A percentile compares a stretch with the other conserved stretches of the same genome.
phyloP scores from a whole-genome alignment of 37 sponge, comb jelly and placozoan genomes.

The Halisarca cf. caerulea region DNA sequence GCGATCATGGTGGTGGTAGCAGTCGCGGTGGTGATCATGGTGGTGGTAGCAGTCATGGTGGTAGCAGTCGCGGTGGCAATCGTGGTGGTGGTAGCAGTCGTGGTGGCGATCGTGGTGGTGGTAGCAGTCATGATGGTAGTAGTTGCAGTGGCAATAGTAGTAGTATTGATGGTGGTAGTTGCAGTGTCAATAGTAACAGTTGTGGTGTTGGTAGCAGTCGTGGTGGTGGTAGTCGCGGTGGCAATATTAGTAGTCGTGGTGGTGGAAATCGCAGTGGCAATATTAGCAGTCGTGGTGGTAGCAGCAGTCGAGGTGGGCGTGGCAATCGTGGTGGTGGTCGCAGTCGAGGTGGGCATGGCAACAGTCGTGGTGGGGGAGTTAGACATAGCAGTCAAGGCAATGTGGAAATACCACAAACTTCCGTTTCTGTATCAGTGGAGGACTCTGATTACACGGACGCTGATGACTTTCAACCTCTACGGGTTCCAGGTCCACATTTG shows the following conservation, averaged over 20 bases:
- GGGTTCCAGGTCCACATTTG: neutral
- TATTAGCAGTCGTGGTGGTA: slow-evolving; percentile 3
- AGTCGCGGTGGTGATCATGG: neutral
- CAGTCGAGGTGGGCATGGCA: neutral
- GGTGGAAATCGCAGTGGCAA: slow-evolving; percentile 6
- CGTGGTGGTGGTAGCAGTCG: no score
- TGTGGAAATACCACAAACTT: no score
- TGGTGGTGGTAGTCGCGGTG: slow-evolving; percentile 9
- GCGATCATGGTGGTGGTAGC: neutral
- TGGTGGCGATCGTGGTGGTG: no score
- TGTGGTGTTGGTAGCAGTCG: slow-evolving; percentile 9
- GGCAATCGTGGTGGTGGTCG: neutral
- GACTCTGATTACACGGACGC: neutral
- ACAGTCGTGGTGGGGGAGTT: no score
- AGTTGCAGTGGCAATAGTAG: slow-evolving; percentile 10
- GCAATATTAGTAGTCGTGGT: neutral
- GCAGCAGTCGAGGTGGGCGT: neutral
- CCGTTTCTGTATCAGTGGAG: no score
- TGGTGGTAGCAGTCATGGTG: no score
- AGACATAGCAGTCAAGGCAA: no score
- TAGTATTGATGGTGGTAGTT: slow-evolving; percentile 11
- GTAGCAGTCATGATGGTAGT: neutral
- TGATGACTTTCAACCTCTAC: neutral
- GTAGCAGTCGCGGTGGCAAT: no score
- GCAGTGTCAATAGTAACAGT: slow-evolving; percentile 7